A percentile compares a stretch with the other conserved stretches of the same genome.
phyloP scores from a whole-genome alignment of 2,113 vertebrate genomes.

The Emydocephalus ijimae region DNA sequence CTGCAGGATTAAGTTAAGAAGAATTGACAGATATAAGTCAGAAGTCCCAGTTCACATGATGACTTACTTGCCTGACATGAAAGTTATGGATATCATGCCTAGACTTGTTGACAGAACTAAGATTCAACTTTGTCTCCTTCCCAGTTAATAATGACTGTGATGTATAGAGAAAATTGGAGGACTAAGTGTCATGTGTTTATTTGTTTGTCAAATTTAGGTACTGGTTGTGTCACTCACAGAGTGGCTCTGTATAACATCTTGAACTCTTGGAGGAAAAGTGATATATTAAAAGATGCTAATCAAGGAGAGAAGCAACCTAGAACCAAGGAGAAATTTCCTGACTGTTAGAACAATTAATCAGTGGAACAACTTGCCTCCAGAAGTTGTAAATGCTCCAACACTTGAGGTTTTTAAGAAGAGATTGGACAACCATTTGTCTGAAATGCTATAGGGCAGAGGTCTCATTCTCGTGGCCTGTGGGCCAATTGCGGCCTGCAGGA shows the following conservation, averaged over 20 bases:
- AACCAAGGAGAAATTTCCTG: neutral
- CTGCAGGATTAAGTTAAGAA: neutral
- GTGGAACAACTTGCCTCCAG: neutral
- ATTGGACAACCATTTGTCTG: neutral
- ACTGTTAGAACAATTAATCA: neutral
- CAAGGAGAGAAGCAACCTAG: neutral
- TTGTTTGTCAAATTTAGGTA: neutral
- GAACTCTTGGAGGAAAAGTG: neutral
- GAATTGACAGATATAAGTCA: neutral
- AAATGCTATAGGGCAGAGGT: neutral
- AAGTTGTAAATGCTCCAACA: neutral
- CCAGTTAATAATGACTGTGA: neutral
- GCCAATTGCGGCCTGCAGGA: too few relatives aligned
- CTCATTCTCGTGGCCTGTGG: too few relatives aligned
- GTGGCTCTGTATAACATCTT: neutral
- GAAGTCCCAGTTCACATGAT: neutral
- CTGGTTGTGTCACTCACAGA: neutral
- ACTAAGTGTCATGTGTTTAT: neutral
- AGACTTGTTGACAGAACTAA: neutral
- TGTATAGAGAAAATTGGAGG: neutral
- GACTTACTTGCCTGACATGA: neutral
- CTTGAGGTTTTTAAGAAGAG: neutral
- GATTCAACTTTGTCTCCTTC: neutral
- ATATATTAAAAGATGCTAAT: neutral
- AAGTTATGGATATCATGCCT: neutral